phyloP scores from a whole-genome alignment of 2,113 vertebrate genomes.

The Butastur rufipennis region DNA sequence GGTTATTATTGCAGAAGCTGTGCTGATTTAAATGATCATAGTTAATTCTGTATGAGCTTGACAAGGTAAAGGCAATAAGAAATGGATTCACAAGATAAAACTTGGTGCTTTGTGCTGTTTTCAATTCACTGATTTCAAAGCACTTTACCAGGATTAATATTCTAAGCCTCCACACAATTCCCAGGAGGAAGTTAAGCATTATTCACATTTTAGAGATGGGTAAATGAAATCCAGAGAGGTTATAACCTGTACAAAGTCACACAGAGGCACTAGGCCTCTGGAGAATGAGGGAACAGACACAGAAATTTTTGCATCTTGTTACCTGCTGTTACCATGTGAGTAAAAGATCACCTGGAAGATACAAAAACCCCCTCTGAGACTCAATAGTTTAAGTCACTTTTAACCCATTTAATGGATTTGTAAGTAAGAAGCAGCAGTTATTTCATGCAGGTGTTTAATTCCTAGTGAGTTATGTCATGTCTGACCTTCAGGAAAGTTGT shows the following conservation, averaged over 20 bases:
- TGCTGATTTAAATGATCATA: background rate
- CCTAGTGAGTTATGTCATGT: background rate
- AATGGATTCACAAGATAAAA: conserved; percentile 8
- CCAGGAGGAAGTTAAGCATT: conserved; percentile 18
- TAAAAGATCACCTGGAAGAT: conserved; percentile 26
- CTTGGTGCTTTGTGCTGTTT: conserved; percentile 21
- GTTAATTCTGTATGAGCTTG: background rate
- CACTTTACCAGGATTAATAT: conserved; percentile 44
- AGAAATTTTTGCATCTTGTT: conserved; percentile 27
- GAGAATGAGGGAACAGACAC: background rate
- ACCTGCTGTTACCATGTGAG: conserved; percentile 34
- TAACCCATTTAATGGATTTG: conserved; percentile 43
- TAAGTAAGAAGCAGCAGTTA: conserved; percentile 15
- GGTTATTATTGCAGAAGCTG: background rate
- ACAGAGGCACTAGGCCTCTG: background rate
- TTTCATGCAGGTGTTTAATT: conserved; percentile 34
- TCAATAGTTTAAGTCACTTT: conserved; percentile 16
- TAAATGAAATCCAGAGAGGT: conserved; percentile 55
- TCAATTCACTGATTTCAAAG: conserved; percentile 42
- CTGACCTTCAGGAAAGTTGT: background rate
- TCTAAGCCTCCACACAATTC: conserved; percentile 21
- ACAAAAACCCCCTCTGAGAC: background rate
- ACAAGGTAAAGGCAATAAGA: background rate
- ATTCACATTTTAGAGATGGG: conserved; percentile 40
- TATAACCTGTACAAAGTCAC: conserved; percentile 34